These are phyloP conservation scores for Macrobrachium rosenbergii DNA, from an alignment of 1,140 invertebrate genomes.

Conservation along the genomic window DNA sequence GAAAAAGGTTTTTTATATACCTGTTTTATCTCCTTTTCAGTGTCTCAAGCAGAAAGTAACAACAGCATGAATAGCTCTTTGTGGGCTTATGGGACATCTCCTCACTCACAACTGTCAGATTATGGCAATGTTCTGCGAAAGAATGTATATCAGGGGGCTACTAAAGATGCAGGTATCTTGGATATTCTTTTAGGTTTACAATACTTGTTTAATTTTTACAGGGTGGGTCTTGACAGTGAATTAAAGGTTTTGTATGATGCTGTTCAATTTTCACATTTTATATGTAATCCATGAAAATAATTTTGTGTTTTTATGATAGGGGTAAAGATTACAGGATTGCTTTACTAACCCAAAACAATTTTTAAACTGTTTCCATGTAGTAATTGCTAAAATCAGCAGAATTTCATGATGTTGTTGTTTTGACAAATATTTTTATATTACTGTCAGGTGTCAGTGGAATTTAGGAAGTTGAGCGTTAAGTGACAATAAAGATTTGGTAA, in stretches of 20 bases:
- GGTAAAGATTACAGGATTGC: too few species aligned
- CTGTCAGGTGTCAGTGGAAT: too few species aligned
- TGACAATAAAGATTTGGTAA: too few species aligned
- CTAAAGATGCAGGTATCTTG: constrained; percentile 44
- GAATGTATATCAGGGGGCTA: constrained; percentile 54
- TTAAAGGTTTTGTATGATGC: neutral
- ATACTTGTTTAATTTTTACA: neutral
- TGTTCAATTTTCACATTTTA: neutral
- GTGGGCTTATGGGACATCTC: constrained; percentile 37
- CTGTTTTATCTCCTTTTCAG: neutral
- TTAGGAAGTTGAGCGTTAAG: too few species aligned
- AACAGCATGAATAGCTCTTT: constrained; percentile 27
- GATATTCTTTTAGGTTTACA: neutral
- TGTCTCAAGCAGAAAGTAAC: constrained; percentile 37
- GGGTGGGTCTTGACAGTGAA: too few species aligned
- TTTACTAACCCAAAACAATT: too few species aligned
- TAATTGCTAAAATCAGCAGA: too few species aligned
- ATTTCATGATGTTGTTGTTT: neutral
- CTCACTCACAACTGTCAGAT: constrained; percentile 45
- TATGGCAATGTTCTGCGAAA: constrained; percentile 29
- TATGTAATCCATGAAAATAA: neutral
- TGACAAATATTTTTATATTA: neutral
- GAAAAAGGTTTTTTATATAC: too few species aligned
- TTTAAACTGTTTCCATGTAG: too few species aligned
- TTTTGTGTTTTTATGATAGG: too few species aligned